Percentiles rank a stretch among this genome's conserved stretches.
Conservation (phyloP, 2,888 invertebrate species). For the Patella ulyssiponensis region DNA sequence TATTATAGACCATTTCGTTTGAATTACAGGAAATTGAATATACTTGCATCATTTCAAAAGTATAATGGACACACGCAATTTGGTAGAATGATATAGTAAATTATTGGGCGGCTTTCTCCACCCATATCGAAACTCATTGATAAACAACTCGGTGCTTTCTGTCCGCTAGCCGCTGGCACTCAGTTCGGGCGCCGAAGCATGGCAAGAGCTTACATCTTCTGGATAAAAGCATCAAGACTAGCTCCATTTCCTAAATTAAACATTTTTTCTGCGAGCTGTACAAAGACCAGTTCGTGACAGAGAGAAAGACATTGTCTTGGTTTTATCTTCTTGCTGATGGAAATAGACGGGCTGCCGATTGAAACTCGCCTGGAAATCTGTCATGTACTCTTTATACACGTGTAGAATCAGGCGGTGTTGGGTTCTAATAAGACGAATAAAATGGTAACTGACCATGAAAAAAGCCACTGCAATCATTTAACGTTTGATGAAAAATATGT, state of each 20-base stretch:
- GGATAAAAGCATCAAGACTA: neutral
- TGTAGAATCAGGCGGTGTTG: neutral
- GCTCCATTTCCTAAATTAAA: constrained; percentile 10
- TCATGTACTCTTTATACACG: neutral
- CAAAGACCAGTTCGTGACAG: constrained; percentile 7
- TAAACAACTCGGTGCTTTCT: no score
- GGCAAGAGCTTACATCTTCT: neutral
- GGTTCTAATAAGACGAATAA: neutral
- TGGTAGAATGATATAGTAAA: no score
- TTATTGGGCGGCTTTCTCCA: no score
- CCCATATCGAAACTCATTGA: no score
- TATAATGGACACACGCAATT: no score
- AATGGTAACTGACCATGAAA: neutral
- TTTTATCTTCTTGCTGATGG: neutral
- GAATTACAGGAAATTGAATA: no score
- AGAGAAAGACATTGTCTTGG: constrained; percentile 6
- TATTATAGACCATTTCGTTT: no score
- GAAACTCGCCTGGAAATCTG: neutral
- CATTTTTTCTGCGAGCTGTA: constrained; percentile 8
- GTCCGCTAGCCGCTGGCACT: no score
- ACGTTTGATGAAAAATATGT: neutral
- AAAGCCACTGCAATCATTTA: neutral
- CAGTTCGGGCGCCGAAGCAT: neutral
- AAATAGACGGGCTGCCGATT: neutral
- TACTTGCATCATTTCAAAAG: no score